A percentile compares a stretch with the other conserved stretches of the same genome.
phyloP scores from a whole-genome alignment of 1,140 invertebrate genomes.

The Antheraea mylitta region DNA sequence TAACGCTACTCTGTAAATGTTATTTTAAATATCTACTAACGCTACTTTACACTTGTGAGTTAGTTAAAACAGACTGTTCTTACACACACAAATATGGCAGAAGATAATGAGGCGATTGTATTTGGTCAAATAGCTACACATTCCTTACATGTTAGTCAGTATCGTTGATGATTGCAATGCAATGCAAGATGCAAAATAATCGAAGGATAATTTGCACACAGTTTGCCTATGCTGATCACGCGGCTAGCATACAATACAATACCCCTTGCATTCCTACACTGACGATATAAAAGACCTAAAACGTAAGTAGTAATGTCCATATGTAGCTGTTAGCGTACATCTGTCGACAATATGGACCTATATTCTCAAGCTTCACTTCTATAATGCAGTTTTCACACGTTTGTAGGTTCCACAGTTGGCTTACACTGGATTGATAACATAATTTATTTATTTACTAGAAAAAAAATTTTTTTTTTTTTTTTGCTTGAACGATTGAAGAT shows the following conservation, averaged over 20 bases:
- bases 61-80: neutral
- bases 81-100: neutral
- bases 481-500: too few species aligned
- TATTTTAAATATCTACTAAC: too few species aligned
- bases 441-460: too few species aligned
- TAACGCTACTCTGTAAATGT: too few species aligned
- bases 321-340: neutral
- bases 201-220: conserved; percentile 12
- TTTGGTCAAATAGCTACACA: neutral
- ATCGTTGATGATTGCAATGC: neutral
- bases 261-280: neutral
- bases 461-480: too few species aligned
- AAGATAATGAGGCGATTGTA: conserved; percentile 3
- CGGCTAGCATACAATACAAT: conserved; percentile 1
- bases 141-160: conserved; percentile 9
- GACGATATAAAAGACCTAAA: neutral
- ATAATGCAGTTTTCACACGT: neutral
- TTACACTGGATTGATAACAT: neutral
- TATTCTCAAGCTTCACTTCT: neutral
- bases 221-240: conserved; percentile 12
- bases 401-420: neutral
- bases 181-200: conserved; percentile 5
- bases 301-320: neutral
- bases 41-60: too few species aligned
- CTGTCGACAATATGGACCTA: neutral